Conservation (phyloP, 2,888 invertebrate genomes). For the Temnothorax ravouxi region DNA sequence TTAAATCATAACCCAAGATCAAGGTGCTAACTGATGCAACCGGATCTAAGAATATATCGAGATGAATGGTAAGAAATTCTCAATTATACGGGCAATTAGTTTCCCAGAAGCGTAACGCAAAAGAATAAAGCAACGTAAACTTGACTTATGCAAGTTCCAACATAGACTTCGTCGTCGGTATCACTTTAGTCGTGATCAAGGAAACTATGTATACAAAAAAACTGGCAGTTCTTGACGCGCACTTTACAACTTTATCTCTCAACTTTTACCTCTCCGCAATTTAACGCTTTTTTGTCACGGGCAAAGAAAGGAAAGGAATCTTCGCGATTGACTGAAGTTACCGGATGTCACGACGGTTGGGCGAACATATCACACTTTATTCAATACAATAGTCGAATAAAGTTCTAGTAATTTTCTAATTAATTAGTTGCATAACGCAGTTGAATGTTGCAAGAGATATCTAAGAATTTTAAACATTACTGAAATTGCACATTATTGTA, state of each 20-base stretch:
- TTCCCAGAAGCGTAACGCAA: slow-evolving; percentile 20
- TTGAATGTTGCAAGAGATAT: neutral
- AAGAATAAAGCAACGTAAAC: slow-evolving; percentile 7
- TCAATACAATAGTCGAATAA: neutral
- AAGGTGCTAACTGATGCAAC: neutral
- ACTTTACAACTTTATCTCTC: slow-evolving; percentile 75
- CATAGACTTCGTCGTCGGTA: neutral
- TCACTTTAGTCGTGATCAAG: neutral
- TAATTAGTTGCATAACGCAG: neutral
- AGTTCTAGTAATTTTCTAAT: neutral
- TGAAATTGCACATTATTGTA: neutral
- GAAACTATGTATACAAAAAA: slow-evolving; percentile 69
- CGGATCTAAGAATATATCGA: neutral
- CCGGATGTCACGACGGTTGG: slow-evolving; percentile 10
- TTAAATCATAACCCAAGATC: neutral
- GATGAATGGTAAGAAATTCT: slow-evolving; percentile 1
- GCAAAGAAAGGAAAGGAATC: slow-evolving; percentile 55
- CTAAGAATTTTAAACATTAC: no score
- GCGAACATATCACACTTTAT: slow-evolving; percentile 8
- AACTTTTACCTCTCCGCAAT: slow-evolving; percentile 59
- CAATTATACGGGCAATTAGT: slow-evolving; percentile 28
- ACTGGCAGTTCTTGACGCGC: slow-evolving; percentile 70
- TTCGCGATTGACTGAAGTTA: slow-evolving; percentile 50
- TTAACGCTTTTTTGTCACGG: slow-evolving; percentile 70
- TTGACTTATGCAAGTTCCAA: neutral